Evolutionary conservation across 2,113 vertebrate genomes (phyloP), one percentile per base, ranked within the genome.

Genomic region (Dipodomys stephensi): DNA sequence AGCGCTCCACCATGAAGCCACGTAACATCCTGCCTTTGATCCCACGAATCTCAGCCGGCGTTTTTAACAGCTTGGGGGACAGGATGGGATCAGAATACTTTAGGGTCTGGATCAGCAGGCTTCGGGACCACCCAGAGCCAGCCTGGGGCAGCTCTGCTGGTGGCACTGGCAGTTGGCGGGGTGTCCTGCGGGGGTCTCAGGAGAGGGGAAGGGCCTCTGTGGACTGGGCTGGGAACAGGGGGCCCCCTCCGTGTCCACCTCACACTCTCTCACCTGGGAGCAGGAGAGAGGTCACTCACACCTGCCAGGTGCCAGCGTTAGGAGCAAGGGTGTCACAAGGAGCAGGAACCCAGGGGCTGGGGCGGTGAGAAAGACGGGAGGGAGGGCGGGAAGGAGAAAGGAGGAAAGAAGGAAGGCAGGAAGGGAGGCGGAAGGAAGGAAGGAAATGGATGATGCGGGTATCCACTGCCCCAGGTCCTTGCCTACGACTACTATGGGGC

Each of bases 401-500:
- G 16, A 62, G 16, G 60, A 4, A 15, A 22, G 60, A 22, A 62
- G 60, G 20, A 18, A 18, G 57, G 57, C 11, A 18, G 60, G 60
- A 62, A 62, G 16, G 60, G 16, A 25, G 22, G 23, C 9, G 62
- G 23, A 64, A 25, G 62, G 23, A 9, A 9, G 62, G 8, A 25
- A 7, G 62, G 23, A 25, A 20, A 32, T 57, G 44, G 19, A 15
- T 35, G 30, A 12, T 0, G 4, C 4, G 1, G 2, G 15, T 9
- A 0, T 9, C 0, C 7, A 13, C 0, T 9, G 35, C 4, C 7
- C 13, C 95, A 99, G 99, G 98, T 99, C 74, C 97, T 99, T 87
- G 97, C 98, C 11, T 99, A 99, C 0, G 99, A 99, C 97, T 99
- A 99, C 95, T 99, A 99, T 0, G 99, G 99, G 0, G 98, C 99